Conservation (phyloP, 2,888 invertebrate genomes). For the Cheilosia impressa region DNA sequence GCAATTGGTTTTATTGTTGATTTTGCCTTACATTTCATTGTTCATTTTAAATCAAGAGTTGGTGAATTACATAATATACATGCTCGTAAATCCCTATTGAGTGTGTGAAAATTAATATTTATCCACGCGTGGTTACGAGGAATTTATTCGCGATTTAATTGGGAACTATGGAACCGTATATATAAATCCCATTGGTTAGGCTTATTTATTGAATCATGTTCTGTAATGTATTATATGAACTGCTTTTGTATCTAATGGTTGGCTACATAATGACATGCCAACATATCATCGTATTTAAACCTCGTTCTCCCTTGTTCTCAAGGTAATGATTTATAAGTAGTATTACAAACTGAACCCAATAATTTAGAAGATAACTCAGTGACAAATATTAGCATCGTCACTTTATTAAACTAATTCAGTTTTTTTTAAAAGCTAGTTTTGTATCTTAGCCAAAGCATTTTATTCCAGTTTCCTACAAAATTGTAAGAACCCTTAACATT, state of each 20-base stretch:
- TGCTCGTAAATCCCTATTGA: conserved; percentile 27
- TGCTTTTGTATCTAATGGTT: not conserved
- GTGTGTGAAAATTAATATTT: conserved; percentile 4
- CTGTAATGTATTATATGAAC: not conserved
- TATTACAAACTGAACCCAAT: too few species aligned
- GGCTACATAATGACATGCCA: too few species aligned
- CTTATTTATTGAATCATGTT: not conserved
- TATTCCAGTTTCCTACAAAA: too few species aligned
- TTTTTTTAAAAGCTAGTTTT: too few species aligned
- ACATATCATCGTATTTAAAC: too few species aligned
- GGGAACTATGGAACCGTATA: not conserved
- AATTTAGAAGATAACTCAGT: too few species aligned
- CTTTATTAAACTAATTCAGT: too few species aligned
- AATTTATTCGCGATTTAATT: conserved; percentile 7
- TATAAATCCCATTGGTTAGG: not conserved
- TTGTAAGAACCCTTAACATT: too few species aligned
- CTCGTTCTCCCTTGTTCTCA: too few species aligned
- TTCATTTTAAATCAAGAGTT: conserved; percentile 20
- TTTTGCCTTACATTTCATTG: conserved; percentile 18
- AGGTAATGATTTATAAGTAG: too few species aligned
- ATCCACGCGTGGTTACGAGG: conserved; percentile 3
- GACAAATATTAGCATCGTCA: too few species aligned
- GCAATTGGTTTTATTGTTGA: conserved; percentile 8
- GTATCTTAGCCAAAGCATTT: too few species aligned
- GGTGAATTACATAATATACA: not conserved